Conservation (phyloP, 2,113 vertebrate species). For the Dascyllus trimaculatus region DNA sequence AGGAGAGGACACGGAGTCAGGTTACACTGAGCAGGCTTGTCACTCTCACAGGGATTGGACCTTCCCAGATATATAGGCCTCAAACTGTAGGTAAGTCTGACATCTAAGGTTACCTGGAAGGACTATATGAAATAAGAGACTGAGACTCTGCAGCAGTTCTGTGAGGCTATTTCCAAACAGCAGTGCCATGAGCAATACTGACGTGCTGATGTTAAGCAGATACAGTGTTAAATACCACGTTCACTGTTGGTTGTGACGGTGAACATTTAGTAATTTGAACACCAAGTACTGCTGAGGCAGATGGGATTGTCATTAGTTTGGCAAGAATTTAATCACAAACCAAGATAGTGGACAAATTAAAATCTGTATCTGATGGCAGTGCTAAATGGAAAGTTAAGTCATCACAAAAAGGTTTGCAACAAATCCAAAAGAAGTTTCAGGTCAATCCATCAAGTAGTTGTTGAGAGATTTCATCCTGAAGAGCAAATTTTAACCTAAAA, state of each 20-base stretch:
- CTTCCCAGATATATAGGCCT: conserved; percentile 18
- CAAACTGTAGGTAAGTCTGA: conserved; percentile 26
- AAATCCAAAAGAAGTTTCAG: neutral
- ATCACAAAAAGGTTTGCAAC: neutral
- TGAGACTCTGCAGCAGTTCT: neutral
- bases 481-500: neutral
- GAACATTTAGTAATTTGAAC: neutral
- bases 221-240: neutral
- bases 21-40: conserved; percentile 56
- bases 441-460: too few relatives aligned
- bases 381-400: too few relatives aligned
- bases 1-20: conserved; percentile 51
- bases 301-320: too few relatives aligned
- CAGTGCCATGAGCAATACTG: neutral
- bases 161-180: neutral
- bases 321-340: too few relatives aligned
- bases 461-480: too few relatives aligned
- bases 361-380: too few relatives aligned
- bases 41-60: conserved; percentile 37
- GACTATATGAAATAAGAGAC: conserved; percentile 7
- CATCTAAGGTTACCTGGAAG: conserved; percentile 40
- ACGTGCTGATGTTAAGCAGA: neutral
- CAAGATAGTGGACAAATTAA: too few relatives aligned
- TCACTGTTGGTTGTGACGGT: neutral
- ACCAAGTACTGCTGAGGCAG: neutral